Base-by-base conservation (phyloP, 1,140 invertebrate genomes). In the Cepaea nemoralis region DNA sequence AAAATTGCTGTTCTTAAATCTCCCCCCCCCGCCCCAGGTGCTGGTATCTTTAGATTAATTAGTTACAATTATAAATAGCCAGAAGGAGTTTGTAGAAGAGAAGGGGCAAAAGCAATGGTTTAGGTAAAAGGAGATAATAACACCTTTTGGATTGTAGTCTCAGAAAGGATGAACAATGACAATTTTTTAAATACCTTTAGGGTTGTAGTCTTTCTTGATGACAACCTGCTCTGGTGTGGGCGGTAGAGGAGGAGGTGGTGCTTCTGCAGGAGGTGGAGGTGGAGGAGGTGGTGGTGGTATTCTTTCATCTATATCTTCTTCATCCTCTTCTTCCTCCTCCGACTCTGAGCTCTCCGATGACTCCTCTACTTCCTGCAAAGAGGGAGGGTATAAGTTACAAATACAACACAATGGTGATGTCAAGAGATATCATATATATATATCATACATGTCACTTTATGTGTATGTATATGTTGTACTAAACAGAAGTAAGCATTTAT, bases 151-250 rank as follows among this genome's bases (percentile, higher is more conserved):
- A n/a, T n/a, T n/a, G n/a, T n/a, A n/a, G n/a, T n/a, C n/a, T n/a
- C n/a, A n/a, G n/a, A n/a, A 55, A 55, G 16, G n/a, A n/a, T n/a
- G n/a, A n/a, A n/a, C n/a, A n/a, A n/a, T n/a, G n/a, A n/a, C n/a
- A 31, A 31, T 14, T 67, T 35, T 67, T 55, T 22, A 42, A 35
- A 31, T 83, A 90, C 88, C 95, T 92, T 99, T 99, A 0, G 98
- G 98, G 94, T 99, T 96, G 89, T 99, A 99, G 78, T 94, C 94
- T 90, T 98, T 98, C 88, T 97, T 97, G 77, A 99, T 97, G 45
- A 99, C 93, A 63, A 99, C 97, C 88, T 98, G 97, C 89, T 98
- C 97, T 37, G 96, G 91, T 40, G 90, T 90, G 1, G 93, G 96
- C 0, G 96, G 95, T 19, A 97, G 95, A 45, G 85, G 91, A 81